phyloP scores from a whole-genome alignment of 2,113 vertebrate species.

The Copsychus sechellarum region DNA sequence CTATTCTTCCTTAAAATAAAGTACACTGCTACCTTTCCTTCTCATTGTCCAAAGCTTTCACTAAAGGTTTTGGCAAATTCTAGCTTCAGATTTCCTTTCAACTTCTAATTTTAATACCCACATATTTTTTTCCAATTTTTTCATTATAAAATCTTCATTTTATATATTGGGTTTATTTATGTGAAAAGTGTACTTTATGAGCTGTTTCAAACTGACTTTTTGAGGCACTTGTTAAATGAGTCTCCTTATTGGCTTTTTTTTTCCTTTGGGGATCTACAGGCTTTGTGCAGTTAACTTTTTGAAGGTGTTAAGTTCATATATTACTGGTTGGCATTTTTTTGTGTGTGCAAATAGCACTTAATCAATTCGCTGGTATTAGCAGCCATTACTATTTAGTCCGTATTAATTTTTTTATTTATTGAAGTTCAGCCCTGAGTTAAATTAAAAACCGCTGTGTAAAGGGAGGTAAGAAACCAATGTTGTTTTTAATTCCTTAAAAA shows the following conservation, averaged over 20 bases:
- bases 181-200: neutral
- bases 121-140: rapidly evolving
- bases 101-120: neutral
- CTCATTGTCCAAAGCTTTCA: neutral
- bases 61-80: neutral
- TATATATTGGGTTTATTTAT: neutral
- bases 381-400: neutral
- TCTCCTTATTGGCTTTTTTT: neutral
- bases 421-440: neutral
- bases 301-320: neutral
- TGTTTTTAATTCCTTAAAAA: neutral
- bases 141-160: neutral
- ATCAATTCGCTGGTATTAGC: neutral
- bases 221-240: neutral
- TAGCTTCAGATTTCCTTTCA: neutral
- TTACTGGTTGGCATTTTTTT: neutral
- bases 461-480: neutral
- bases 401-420: neutral
- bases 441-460: neutral
- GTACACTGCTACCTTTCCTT: neutral
- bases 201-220: neutral
- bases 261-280: neutral
- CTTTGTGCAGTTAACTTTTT: neutral
- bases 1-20: neutral
- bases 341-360: neutral